A percentile compares a stretch with the other conserved stretches of the same genome.
Evolutionary conservation across 2,113 vertebrate species (phyloP).

Genomic region (Coreoperca whiteheadi): DNA sequence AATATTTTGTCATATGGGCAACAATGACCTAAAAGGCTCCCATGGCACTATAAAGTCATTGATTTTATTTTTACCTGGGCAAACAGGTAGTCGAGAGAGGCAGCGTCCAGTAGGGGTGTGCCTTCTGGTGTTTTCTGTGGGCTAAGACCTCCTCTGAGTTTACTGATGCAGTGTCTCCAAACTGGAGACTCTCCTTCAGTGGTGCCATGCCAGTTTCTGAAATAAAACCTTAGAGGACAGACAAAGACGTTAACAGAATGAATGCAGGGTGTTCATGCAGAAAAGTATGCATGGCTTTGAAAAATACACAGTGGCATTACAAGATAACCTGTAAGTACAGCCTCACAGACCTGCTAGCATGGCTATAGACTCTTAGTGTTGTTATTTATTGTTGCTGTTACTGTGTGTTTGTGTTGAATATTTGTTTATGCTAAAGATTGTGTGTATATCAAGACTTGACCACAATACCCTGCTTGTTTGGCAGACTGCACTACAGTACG

Average conservation of each 20-base stretch:
- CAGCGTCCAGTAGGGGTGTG: slow-evolving; percentile 90
- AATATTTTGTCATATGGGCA: neutral
- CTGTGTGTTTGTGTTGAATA: neutral
- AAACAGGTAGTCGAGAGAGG: slow-evolving; percentile 94
- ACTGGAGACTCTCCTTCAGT: slow-evolving; percentile 91
- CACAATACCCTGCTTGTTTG: slow-evolving; percentile 61
- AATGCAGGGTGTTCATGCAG: neutral
- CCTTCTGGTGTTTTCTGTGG: slow-evolving; percentile 87
- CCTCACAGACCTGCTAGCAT: too few species aligned
- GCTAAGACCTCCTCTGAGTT: slow-evolving; percentile 84
- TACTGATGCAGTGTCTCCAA: slow-evolving; percentile 93
- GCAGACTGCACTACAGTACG: slow-evolving; percentile 22
- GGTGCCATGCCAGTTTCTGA: slow-evolving; percentile 97
- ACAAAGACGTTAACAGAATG: neutral
- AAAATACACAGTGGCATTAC: too few species aligned
- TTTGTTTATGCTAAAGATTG: slow-evolving; percentile 31
- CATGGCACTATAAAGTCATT: neutral
- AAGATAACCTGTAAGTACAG: too few species aligned
- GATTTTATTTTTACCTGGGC: slow-evolving; percentile 85
- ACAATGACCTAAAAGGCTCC: neutral
- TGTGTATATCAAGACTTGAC: slow-evolving; percentile 24
- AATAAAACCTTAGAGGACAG: slow-evolving; percentile 89
- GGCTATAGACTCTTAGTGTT: too few species aligned
- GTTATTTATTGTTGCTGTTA: too few species aligned
- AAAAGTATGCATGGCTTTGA: neutral